Base-by-base conservation (phyloP, 2,888 invertebrate genomes). In the Allygus modestus region DNA sequence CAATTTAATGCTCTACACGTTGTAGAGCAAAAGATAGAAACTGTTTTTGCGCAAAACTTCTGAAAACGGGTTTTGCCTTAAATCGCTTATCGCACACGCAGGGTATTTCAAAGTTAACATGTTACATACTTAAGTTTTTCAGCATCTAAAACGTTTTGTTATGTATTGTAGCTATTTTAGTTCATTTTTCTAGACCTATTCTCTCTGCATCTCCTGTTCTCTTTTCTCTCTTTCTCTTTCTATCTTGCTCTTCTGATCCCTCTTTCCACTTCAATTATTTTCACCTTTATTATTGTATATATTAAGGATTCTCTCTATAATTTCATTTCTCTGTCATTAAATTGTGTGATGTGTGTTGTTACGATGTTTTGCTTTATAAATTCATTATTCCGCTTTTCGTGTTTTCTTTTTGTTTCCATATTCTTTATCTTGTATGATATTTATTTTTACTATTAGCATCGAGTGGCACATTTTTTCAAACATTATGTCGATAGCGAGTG, bases 221-320 rank as follows among this genome's bases (percentile, higher is more conserved):
- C 20, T 79, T 79, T 23, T 37, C 17, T 37, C 58, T 58, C 26
- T 79, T 33, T 58, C 54, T 79, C 51, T 79, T 31, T 79, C 51
- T 58, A n/a, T 79, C 79, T 79, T 58, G 9, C 51, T 82, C n/a
- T 75, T 83, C 83, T 83, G 83, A 83, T 83, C 83, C 83, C 83
- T 83, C 83, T 83, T 83, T 83, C 83, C 83, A 58, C 83, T 75
- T 73, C 69, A 28, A 54, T 83, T 73, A 69, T 54, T 54, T 83
- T 82, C 43, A n/a, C 31, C 46, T 58, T 31, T 79, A n/a, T 11
- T 58, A 51, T 20, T 79, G 28, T 33, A 79, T 58, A 79, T 58
- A 41, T 43, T 41, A 79, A 31, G 58, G 37, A 54, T 73, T 83
- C 37, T 33, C 69, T 83, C 73, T 51, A 73, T 73, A 33, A 58